Percentiles rank a stretch among this genome's conserved stretches.
phyloP scores from a whole-genome alignment of 2,888 invertebrate genomes.

The Megalurothrips usitatus region DNA sequence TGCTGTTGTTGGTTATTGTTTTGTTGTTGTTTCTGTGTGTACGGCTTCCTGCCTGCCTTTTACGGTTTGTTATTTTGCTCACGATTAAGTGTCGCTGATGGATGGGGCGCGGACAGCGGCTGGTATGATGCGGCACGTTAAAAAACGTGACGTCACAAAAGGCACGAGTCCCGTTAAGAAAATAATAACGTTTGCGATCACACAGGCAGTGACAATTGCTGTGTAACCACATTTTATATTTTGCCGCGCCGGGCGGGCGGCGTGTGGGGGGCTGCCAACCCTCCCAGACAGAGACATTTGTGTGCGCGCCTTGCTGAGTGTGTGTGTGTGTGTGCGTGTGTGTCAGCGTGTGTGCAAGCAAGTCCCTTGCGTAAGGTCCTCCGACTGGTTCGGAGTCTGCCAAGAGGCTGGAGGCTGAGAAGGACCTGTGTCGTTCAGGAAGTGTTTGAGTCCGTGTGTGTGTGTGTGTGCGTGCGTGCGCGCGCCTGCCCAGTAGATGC shows the following conservation, averaged over 20 bases:
- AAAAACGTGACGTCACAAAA: too few species aligned
- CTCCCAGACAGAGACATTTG: neutral
- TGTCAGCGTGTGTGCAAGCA: neutral
- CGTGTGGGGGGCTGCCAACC: neutral
- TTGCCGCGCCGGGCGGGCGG: neutral
- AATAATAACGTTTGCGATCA: too few species aligned
- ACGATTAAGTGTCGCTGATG: too few species aligned
- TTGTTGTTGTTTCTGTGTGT: too few species aligned
- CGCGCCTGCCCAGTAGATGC: conserved; percentile 8
- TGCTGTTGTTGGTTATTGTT: too few species aligned
- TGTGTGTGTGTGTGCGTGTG: neutral
- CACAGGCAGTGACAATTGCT: too few species aligned
- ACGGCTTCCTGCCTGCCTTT: too few species aligned
- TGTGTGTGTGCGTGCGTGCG: neutral
- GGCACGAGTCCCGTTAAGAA: too few species aligned
- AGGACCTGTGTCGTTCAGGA: conserved; percentile 25
- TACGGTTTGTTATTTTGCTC: too few species aligned
- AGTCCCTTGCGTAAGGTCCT: conserved; percentile 24
- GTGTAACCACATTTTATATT: neutral
- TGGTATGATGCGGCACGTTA: too few species aligned
- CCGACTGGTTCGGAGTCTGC: conserved; percentile 18
- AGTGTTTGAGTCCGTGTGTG: neutral
- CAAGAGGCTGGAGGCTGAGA: conserved; percentile 15
- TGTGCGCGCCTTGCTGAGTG: neutral
- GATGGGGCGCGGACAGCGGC: too few species aligned